Evolutionary conservation across 2,888 invertebrate species (phyloP), one percentile per base, ranked within the genome.

Genomic region (Hyles lineata): DNA sequence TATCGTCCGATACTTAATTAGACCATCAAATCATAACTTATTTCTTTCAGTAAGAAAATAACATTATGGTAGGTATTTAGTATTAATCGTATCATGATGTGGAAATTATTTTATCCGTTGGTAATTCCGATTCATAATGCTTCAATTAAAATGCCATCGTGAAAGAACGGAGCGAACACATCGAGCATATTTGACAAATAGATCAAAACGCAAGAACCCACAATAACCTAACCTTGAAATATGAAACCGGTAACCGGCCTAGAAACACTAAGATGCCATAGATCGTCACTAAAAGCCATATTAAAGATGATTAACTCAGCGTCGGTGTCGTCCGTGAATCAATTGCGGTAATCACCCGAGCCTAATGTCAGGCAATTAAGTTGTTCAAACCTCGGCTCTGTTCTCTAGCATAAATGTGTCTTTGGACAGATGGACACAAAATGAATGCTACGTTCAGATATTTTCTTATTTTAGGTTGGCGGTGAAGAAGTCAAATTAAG

Each of bases 301-400:
- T 55, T 71, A 71, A 61, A 72, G 63, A 67, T 72, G 43, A 72
- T 72, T 72, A 72, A 72, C 35, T 72, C 23, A 58, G 35, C 63
- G 23, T 58, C 58, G 58, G 55, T 55, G 62, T 52, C 55, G 62
- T 32, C 55, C 52, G 52, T 70, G 70, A 73, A 73, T 73, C 70
- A 73, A 74, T 74, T 74, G 67, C 23, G 19, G 32, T 71, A 72
- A 71, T 74, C 50, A 74, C 60, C 69, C 19, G 52, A 43, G 71
- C 67, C 59, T 74, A 50, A 74, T 74, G 69, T 74, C 60, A 50
- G 58, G 52, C 69, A 74, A 74, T 74, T 71, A 70, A 69, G 71
- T 72, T 69, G 63, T 58, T 55, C 58, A 70, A 71, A 43, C 35
- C 52, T 70, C 52, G 60, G 59, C 52, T 35, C 52, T 70, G 63